These are phyloP conservation scores for Lepidocyrtinus sp. DNA, from an alignment of 2,888 invertebrate genomes.

Conservation along the genomic window DNA sequence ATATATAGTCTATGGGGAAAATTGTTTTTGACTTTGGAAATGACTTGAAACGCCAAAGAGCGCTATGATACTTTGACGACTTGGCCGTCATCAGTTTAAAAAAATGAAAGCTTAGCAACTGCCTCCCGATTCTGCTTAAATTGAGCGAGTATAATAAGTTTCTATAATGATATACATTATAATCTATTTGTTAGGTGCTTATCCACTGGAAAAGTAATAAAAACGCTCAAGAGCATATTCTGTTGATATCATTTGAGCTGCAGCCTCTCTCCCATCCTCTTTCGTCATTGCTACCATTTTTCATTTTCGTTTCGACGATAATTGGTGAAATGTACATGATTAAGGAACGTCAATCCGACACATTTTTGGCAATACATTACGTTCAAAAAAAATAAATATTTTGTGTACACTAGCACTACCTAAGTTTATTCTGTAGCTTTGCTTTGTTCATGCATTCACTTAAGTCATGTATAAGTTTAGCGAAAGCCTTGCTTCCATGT, in stretches of 20 bases:
- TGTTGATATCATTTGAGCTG: too few species aligned
- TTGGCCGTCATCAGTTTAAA: background rate
- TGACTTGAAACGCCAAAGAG: too few species aligned
- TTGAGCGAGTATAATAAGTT: too few species aligned
- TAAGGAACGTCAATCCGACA: constrained; percentile 29
- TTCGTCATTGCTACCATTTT: constrained; percentile 35
- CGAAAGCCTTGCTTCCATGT: constrained; percentile 27
- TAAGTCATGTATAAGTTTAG: constrained; percentile 36
- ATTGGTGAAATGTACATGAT: constrained; percentile 54
- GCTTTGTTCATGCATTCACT: background rate
- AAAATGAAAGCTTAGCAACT: background rate
- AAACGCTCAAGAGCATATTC: too few species aligned
- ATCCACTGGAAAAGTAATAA: too few species aligned
- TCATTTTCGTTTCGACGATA: constrained; percentile 58
- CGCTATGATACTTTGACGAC: background rate
- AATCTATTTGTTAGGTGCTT: too few species aligned
- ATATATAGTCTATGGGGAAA: background rate
- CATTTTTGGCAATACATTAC: background rate
- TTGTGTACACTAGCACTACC: too few species aligned
- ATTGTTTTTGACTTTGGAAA: too few species aligned
- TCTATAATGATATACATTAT: too few species aligned
- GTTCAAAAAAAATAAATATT: constrained; percentile 17
- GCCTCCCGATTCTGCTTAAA: background rate
- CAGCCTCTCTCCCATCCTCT: too few species aligned
- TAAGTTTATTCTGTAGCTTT: too few species aligned